phyloP scores from a whole-genome alignment of 2,888 invertebrate species.

The Dryobota labecula region DNA sequence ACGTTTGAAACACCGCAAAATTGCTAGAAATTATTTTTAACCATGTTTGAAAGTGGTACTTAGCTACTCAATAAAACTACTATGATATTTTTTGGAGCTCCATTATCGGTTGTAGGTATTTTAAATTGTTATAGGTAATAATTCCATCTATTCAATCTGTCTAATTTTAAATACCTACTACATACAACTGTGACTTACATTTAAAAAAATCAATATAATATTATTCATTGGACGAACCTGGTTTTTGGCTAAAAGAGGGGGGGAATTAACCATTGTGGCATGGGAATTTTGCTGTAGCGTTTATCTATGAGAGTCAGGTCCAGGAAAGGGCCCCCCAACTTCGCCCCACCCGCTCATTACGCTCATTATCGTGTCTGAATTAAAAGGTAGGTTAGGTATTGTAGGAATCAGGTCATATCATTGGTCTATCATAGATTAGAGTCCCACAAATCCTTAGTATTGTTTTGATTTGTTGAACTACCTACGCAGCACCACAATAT shows the following conservation, averaged over 20 bases:
- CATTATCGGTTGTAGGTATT: neutral
- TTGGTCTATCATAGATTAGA: neutral
- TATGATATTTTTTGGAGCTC: neutral
- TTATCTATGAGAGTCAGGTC: too few relatives aligned
- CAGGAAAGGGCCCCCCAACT: too few relatives aligned
- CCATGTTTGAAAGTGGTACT: neutral
- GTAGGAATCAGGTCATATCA: too few relatives aligned
- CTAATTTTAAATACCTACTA: neutral
- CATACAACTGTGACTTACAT: neutral
- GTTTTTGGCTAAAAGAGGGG: neutral
- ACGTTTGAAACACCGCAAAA: neutral
- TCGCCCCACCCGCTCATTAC: too few relatives aligned
- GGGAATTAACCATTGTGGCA: neutral
- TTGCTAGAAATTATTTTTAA: too few relatives aligned
- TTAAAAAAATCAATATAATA: neutral
- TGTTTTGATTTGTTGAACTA: neutral
- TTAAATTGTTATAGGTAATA: neutral
- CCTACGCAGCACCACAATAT: neutral
- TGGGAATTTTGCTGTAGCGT: neutral
- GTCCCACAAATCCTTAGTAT: neutral
- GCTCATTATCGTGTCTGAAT: too few relatives aligned
- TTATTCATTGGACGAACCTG: neutral
- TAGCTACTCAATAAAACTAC: neutral
- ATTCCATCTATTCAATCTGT: neutral
- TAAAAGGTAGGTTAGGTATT: too few relatives aligned